Evolutionary conservation across 2,797 vertebrate species (phyloP), one percentile per base, ranked within the genome.

Genomic region (Pitangus sulphuratus): DNA sequence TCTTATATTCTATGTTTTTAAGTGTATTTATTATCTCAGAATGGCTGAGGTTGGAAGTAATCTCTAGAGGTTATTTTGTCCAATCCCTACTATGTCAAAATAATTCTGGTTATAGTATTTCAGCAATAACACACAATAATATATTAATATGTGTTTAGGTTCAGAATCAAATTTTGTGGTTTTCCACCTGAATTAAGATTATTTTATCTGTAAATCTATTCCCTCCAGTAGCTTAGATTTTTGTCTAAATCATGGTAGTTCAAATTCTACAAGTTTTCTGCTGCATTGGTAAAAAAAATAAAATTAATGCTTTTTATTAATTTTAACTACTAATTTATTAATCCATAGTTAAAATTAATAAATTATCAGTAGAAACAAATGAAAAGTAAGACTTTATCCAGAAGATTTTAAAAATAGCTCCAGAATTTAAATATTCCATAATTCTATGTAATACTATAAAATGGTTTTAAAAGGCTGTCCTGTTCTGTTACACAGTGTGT

Each of bases 261-360:
- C 44, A 74, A 85, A 80, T 77, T 94, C 16, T 62, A 86, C 28
- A 66, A 68, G 53, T 18, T 86, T 70, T 30, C 7, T 7, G 35
- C 6, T 64, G 8, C 4, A 24, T 35, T 75, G 12, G 4, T 31
- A n/a, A 79, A 92, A 93, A 58, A 40, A 39, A 3, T 18, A 42
- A 24, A 31, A 71, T 57, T 64, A 19, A 72, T 26, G 6, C 0
- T 42, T 90, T 62, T 48, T 75, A 81, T 56, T 84, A 75, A 90
- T 94, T 81, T 94, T 16, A 75, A 24, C 5, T 78, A 48, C 10
- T 87, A 71, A 93, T 84, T 71, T 84, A 91, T 88, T 86, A 96
- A 83, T 53, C 5, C 5, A 48, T 91, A 84, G 85, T 77, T 91
- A 69, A 89, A 79, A 85, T 77, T 0, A 87, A 87, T 77, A 81